Percentiles rank a stretch among this genome's conserved stretches.
These are phyloP conservation scores for Planiliza haematocheilus DNA, from an alignment of 2,113 vertebrate species.

Conservation along the genomic window DNA sequence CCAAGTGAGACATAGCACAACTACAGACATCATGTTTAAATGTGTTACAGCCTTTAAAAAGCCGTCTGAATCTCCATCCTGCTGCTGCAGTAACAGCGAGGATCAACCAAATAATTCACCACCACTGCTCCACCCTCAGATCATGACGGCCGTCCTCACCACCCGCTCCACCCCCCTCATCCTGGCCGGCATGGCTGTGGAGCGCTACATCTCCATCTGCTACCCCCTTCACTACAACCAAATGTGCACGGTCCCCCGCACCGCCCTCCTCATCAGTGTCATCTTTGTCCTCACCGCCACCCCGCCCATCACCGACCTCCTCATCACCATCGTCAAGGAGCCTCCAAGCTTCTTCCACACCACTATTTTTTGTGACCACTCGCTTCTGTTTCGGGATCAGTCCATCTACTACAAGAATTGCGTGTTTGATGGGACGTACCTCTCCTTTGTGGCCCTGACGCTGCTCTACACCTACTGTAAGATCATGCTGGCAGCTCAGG, in stretches of 20 bases:
- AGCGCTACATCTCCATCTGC: constrained; percentile 84
- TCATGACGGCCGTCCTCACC: constrained; percentile 80
- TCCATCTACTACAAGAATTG: constrained; percentile 83
- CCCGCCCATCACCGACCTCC: constrained; percentile 77
- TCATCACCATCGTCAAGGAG: constrained; percentile 73
- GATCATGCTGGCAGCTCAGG: constrained; percentile 78
- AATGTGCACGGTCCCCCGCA: constrained; percentile 80
- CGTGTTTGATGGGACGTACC: constrained; percentile 79
- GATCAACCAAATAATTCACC: too few species aligned
- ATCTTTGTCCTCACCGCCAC: constrained; percentile 70
- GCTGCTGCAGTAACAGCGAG: too few species aligned
- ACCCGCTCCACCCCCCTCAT: constrained; percentile 84
- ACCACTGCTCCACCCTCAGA: constrained; percentile 23
- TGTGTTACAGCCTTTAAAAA: too few species aligned
- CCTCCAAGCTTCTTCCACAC: constrained; percentile 66
- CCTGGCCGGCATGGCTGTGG: constrained; percentile 84
- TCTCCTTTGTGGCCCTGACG: constrained; percentile 79
- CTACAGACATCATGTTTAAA: too few species aligned
- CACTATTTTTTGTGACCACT: constrained; percentile 81
- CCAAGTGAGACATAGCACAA: too few species aligned
- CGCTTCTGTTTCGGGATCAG: constrained; percentile 72
- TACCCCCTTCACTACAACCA: constrained; percentile 80
- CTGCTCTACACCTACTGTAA: constrained; percentile 83
- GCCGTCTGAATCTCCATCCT: too few species aligned
- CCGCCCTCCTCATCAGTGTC: constrained; percentile 67